A percentile compares a stretch with the other conserved stretches of the same genome.
phyloP scores from a whole-genome alignment of 1,140 invertebrate species.

The Papilio dardanus region DNA sequence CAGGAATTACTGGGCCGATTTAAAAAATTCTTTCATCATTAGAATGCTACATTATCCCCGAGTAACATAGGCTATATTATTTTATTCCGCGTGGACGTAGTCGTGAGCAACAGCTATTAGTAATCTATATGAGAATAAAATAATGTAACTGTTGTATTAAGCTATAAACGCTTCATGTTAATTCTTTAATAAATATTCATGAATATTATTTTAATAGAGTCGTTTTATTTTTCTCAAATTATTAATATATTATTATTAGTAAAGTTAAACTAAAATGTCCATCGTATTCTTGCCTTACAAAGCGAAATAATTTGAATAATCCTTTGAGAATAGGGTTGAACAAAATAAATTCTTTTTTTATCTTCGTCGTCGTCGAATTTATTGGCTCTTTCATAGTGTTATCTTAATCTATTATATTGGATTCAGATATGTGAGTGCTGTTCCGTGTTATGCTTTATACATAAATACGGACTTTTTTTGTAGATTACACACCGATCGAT shows the following conservation, averaged over 20 bases:
- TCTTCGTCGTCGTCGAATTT: background rate
- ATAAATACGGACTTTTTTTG: background rate
- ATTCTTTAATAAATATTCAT: no score
- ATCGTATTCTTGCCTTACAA: background rate
- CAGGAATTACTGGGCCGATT: no score
- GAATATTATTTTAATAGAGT: no score
- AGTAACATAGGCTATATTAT: no score
- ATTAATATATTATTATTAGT: background rate
- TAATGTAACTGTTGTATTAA: no score
- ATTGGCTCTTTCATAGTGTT: constrained; percentile 11
- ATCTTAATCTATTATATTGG: constrained; percentile 11
- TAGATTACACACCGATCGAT: background rate
- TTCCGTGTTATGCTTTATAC: background rate
- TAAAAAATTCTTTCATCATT: no score
- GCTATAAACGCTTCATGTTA: no score
- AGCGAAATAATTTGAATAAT: constrained; percentile 16
- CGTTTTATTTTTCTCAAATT: background rate
- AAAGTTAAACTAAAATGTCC: constrained; percentile 2
- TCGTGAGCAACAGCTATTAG: no score
- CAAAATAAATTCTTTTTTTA: constrained; percentile 11
- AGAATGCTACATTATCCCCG: no score
- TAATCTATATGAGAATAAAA: no score
- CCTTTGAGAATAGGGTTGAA: constrained; percentile 20
- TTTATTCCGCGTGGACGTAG: no score
- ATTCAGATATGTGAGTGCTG: constrained; percentile 6